Conservation (phyloP, 2,113 vertebrate genomes). For the Notarius quadriscutis region DNA sequence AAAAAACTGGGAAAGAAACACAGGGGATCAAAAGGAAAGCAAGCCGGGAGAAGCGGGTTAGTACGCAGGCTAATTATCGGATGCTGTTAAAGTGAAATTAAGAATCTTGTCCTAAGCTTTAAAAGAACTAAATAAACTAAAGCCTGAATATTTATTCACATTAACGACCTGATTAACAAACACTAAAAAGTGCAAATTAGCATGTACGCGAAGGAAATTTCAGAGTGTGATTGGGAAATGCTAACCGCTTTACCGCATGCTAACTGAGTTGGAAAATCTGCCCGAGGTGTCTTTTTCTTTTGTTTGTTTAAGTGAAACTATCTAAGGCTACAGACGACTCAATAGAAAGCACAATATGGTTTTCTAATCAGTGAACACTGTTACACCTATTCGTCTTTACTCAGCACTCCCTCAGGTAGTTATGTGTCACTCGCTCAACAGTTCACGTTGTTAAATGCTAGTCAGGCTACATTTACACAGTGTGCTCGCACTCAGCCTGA, state of each 20-base stretch:
- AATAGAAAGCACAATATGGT: conserved; percentile 28
- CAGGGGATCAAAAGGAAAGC: conserved; percentile 54
- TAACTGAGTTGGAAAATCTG: conserved; percentile 17
- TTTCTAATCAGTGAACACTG: conserved; percentile 69
- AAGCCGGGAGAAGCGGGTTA: conserved; percentile 8
- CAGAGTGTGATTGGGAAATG: conserved; percentile 13
- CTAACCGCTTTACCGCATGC: background rate
- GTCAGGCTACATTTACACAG: conserved; percentile 39
- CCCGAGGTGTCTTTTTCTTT: background rate
- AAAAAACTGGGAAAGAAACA: background rate
- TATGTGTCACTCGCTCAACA: conserved; percentile 15
- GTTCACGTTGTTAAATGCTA: background rate
- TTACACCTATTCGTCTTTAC: conserved; percentile 58
- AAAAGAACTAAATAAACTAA: background rate
- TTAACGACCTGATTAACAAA: conserved; percentile 14
- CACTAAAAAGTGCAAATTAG: conserved; percentile 24
- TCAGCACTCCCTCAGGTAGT: conserved; percentile 29
- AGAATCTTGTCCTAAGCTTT: background rate
- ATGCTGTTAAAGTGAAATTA: background rate
- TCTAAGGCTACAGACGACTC: conserved; percentile 1
- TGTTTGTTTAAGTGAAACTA: background rate
- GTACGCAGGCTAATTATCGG: background rate
- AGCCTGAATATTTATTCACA: conserved; percentile 16
- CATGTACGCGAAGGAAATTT: conserved; percentile 9
- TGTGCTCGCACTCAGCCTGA: conserved; percentile 25